Percentiles rank a stretch among this genome's conserved stretches.
Conservation (phyloP, 2,888 invertebrate genomes). For the Hybos culiciformis region DNA sequence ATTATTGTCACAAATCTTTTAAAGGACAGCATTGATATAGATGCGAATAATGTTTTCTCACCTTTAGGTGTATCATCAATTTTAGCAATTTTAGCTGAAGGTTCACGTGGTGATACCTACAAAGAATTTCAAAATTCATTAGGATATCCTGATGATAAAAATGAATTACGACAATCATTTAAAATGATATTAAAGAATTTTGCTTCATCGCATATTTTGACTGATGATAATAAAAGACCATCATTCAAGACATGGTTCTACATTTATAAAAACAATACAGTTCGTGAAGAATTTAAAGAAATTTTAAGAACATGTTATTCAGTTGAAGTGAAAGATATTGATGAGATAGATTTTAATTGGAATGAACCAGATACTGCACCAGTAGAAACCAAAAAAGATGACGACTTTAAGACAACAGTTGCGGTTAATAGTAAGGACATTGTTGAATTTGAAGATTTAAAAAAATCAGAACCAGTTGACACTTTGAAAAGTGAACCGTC, state of each 20-base stretch:
- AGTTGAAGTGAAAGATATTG: conserved; percentile 44
- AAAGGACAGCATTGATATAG: conserved; percentile 30
- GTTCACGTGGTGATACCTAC: conserved; percentile 44
- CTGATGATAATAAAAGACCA: conserved; percentile 33
- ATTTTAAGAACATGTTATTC: conserved; percentile 44
- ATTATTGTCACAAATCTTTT: conserved; percentile 29
- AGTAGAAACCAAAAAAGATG: neutral
- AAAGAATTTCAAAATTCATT: conserved; percentile 43
- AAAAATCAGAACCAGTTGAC: conserved; percentile 19
- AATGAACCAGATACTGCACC: conserved; percentile 21
- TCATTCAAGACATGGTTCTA: conserved; percentile 54
- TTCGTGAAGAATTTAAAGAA: conserved; percentile 45
- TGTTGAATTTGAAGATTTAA: conserved; percentile 33
- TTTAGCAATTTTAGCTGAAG: conserved; percentile 49
- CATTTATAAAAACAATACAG: conserved; percentile 50
- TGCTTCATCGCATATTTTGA: conserved; percentile 17
- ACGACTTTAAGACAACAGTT: neutral
- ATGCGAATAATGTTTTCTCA: conserved; percentile 46
- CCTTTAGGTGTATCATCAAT: conserved; percentile 50
- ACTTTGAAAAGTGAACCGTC: neutral
- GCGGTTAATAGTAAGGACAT: conserved; percentile 31
- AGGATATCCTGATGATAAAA: conserved; percentile 40
- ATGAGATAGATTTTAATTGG: conserved; percentile 25
- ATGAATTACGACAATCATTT: conserved; percentile 22
- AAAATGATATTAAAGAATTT: conserved; percentile 23